phyloP scores from a whole-genome alignment of 1,140 invertebrate species.

The Drosophila rhopaloa region DNA sequence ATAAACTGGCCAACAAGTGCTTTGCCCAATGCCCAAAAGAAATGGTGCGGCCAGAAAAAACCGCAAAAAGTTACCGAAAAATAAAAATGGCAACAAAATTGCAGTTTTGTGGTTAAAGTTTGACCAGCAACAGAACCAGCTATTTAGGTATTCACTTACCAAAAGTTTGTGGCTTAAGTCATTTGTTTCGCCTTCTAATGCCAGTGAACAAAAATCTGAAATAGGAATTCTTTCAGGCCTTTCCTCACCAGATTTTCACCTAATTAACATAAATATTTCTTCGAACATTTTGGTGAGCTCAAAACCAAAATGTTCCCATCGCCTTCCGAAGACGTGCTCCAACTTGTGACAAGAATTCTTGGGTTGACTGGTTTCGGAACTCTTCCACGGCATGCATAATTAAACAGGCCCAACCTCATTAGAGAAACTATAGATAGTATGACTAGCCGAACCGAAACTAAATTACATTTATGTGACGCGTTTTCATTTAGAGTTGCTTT shows the following conservation, averaged over 20 bases:
- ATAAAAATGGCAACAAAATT: constrained; percentile 44
- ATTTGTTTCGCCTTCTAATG: constrained; percentile 38
- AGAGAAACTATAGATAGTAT: constrained; percentile 59
- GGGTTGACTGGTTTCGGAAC: constrained; percentile 32
- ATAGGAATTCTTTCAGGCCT: constrained; percentile 7
- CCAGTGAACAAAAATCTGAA: constrained; percentile 15
- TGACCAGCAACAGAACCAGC: background rate
- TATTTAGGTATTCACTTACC: background rate
- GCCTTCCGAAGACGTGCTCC: constrained; percentile 64
- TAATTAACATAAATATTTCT: constrained; percentile 73
- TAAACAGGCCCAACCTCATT: constrained; percentile 49
- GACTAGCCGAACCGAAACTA: constrained; percentile 22
- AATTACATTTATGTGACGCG: constrained; percentile 57
- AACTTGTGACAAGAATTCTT: constrained; percentile 55
- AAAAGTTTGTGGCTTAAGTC: constrained; percentile 59
- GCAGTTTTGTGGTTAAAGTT: constrained; percentile 33
- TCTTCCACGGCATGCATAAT: constrained; percentile 70
- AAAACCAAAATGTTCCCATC: constrained; percentile 53
- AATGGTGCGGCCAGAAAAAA: constrained; percentile 42
- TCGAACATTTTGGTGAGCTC: constrained; percentile 52
- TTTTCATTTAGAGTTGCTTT: constrained; percentile 8
- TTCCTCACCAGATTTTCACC: constrained; percentile 34
- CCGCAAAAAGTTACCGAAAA: constrained; percentile 43
- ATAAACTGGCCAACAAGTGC: constrained; percentile 59
- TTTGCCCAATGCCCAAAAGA: constrained; percentile 70